A percentile compares a stretch with the other conserved stretches of the same genome.
These are phyloP conservation scores for Otocyon megalotis DNA, from an alignment of 2,113 vertebrate species.

Conservation along the genomic window DNA sequence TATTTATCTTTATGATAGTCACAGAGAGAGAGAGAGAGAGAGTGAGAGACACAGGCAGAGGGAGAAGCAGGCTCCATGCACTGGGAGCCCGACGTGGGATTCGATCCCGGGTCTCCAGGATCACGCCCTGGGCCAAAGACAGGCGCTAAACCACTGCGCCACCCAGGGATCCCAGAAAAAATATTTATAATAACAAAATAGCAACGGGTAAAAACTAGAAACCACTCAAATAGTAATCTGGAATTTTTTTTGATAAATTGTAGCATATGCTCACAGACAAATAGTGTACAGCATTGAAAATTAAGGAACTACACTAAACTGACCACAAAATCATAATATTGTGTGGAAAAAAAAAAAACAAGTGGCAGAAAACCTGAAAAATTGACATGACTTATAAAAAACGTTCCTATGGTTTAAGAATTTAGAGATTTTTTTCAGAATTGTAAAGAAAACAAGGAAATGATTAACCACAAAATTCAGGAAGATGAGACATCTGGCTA, in stretches of 20 bases:
- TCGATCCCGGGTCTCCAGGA: too few species aligned
- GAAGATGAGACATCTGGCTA: neutral
- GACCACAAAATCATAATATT: neutral
- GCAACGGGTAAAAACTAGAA: neutral
- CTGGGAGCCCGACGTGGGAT: too few species aligned
- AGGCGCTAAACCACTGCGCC: too few species aligned
- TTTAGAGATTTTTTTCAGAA: neutral
- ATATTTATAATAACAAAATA: neutral
- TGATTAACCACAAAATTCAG: neutral
- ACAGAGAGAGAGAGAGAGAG: too few species aligned
- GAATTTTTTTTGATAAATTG: neutral
- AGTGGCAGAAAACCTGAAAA: neutral
- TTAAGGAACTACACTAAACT: neutral
- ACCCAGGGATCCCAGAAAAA: too few species aligned
- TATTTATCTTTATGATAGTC: too few species aligned
- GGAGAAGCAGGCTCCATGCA: too few species aligned
- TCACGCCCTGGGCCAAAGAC: too few species aligned
- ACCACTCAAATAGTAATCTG: neutral
- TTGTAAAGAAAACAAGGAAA: neutral
- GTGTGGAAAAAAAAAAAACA: neutral
- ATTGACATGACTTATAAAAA: neutral
- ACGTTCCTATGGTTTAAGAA: neutral
- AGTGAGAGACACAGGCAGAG: too few species aligned
- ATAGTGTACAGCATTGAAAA: neutral
- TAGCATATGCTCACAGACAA: neutral